Base-by-base conservation (phyloP, 2,797 vertebrate genomes). In the Nannoperca australis region DNA sequence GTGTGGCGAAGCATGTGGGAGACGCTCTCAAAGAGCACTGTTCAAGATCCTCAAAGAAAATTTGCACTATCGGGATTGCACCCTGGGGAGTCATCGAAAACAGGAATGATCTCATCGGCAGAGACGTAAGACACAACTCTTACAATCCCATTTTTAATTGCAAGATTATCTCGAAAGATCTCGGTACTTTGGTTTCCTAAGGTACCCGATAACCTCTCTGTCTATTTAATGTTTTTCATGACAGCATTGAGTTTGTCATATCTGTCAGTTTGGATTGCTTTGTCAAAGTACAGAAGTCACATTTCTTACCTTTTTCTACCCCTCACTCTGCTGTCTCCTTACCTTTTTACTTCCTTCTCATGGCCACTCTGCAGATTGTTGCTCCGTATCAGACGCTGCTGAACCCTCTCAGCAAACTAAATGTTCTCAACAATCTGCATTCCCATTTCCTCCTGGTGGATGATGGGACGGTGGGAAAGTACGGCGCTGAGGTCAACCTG, bases 1-100 rank as follows among this genome's bases (percentile, higher is more conserved):
- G 98, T 95, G 98, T 98, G 91, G 98, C 97, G 18, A 99, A 99
- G 92, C 98, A 99, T 88, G 98, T 99, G 75, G 98, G 98, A 36
- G 98, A 99, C 75, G 98, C 98, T 76, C 96, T 99, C 67, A 97
- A 96, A 94, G 98, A 99, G 91, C 97, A 99, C 66, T 97, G 96
- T 81, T 98, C 98, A 84, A 95, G 96, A 92, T 99, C 98, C 74
- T 97, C 98, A 79, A 96, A 97, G 91, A 99, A 99, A 94, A 99
- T 99, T 96, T 99, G 97, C 95, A 98, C 98, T 90, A 97, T 99
- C 61, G 98, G 98, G 71, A 97, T 99, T 64, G 97, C 98, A 75
- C 97, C 98, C 0, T 99, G 98, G 98, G 98, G 98, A 89, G 97
- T 99, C 79, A 98, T 99, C 86, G 98, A 99, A 94, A 99, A 99